Evolutionary conservation across 2,888 invertebrate genomes (phyloP), one percentile per base, ranked within the genome.

Genomic region (Timema podura): DNA sequence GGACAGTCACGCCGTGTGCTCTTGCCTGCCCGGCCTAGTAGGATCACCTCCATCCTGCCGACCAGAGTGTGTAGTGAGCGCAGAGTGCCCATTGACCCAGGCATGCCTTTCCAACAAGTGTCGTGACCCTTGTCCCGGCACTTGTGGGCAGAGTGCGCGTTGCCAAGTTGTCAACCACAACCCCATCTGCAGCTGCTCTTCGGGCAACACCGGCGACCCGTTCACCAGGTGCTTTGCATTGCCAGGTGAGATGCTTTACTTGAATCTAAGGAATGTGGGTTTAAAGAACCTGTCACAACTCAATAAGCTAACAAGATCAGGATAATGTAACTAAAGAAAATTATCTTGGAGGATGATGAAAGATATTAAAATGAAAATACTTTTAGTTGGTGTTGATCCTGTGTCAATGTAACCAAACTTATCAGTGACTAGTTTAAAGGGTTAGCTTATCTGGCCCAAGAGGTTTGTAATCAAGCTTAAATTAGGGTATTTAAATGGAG

Each of bases 131-230:
- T 74, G 74, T 45, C 74, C 74, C n/a, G 74, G 74, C 30, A 74
- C 74, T 10, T 74, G 74, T 65, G 74, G 74, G 1, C 68, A 65
- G 54, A 72, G 72, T 57, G 74, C 74, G 0, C 70, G 70, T 30
- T 74, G 74, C 64, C 71, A 74, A 49, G 74, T 74, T 30, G 72
- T 74, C 65, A 74, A 74, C 65, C 74, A 74, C 68, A 74, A 74
- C 49, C 74, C 74, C 44, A 74, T 74, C 46, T 74, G 74, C 64
- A 72, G 71, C 64, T 74, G 74, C 48, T 51, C 72, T 0, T 15
- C 68, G 74, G 88, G 88, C 54, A 90, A 86, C 76, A 88, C 89
- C 76, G 91, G 92, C 74, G 91, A 92, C 83, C 90, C 92, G 64
- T 91, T 92, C 78, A 85, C 86, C 75, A 83, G 85, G 73, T 92